These are phyloP conservation scores for Danaus melanippus DNA, from an alignment of 1,140 invertebrate genomes.

Conservation along the genomic window DNA sequence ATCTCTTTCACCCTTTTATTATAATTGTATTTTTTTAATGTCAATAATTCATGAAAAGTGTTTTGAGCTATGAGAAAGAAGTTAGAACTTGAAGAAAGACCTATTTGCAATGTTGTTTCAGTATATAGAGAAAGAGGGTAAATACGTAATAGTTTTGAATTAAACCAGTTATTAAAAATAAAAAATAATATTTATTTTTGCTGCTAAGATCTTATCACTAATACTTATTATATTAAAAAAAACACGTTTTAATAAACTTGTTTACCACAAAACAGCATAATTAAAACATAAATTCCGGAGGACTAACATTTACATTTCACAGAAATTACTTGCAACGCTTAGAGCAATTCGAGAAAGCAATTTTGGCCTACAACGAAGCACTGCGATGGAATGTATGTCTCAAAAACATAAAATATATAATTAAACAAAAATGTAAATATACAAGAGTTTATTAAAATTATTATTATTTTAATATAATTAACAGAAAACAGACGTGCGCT, in stretches of 20 bases:
- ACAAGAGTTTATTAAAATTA: not conserved
- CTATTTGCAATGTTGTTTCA: no score
- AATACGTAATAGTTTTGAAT: no score
- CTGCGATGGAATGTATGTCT: slow-evolving; percentile 50
- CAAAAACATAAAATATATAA: slow-evolving; percentile 3
- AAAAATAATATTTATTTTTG: not conserved
- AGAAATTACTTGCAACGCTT: slow-evolving; percentile 61
- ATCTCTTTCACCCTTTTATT: no score
- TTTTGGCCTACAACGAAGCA: slow-evolving; percentile 59
- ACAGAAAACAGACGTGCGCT: slow-evolving; percentile 45
- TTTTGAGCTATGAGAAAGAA: no score
- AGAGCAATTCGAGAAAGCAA: slow-evolving; percentile 61
- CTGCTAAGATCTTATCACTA: not conserved
- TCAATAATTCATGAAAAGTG: no score
- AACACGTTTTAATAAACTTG: not conserved
- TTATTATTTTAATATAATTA: not conserved
- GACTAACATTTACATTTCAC: slow-evolving; percentile 27
- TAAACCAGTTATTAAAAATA: no score
- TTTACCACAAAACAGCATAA: not conserved
- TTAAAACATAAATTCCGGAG: slow-evolving; percentile 14
- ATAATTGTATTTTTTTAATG: no score
- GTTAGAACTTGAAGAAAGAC: no score
- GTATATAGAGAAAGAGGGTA: no score
- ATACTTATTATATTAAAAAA: slow-evolving; percentile 1
- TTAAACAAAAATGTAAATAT: no score